Evolutionary conservation across 2,797 vertebrate species (phyloP).

Genomic region (Lerista edwardsae): DNA sequence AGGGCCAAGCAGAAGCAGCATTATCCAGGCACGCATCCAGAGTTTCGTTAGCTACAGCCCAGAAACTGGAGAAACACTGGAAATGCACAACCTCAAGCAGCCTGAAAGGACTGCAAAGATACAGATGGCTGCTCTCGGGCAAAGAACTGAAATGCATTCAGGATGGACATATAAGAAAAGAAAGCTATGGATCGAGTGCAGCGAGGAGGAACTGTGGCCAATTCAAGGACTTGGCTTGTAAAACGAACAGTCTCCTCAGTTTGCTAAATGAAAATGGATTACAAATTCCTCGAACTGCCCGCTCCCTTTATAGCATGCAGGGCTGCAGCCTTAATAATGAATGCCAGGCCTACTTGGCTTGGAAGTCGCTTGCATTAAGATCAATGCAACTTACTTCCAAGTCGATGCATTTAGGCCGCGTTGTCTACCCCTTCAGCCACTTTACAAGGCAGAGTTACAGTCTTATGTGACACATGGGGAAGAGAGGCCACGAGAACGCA

Average conservation of each 20-base stretch:
- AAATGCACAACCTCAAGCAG: background rate
- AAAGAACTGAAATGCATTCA: background rate
- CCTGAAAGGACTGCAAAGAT: no score
- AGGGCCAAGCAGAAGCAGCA: background rate
- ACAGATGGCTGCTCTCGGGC: background rate
- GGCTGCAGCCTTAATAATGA: background rate
- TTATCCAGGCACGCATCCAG: background rate
- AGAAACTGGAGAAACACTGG: background rate
- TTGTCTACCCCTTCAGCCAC: background rate
- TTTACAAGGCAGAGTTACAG: background rate
- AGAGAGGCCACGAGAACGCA: background rate
- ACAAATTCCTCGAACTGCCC: conserved; percentile 5
- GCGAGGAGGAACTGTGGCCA: background rate
- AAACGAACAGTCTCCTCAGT: background rate
- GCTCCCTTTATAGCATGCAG: background rate
- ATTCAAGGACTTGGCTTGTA: background rate
- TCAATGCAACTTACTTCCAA: conserved; percentile 6
- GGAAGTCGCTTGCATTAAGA: background rate
- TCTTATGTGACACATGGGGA: background rate
- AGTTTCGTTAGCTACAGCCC: background rate
- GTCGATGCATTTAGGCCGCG: background rate
- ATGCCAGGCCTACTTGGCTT: background rate
- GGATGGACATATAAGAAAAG: background rate
- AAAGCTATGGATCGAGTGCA: background rate
- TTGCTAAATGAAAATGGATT: background rate